Conservation (phyloP, 1,140 invertebrate genomes). For the Hyposmocoma kahamanoa region DNA sequence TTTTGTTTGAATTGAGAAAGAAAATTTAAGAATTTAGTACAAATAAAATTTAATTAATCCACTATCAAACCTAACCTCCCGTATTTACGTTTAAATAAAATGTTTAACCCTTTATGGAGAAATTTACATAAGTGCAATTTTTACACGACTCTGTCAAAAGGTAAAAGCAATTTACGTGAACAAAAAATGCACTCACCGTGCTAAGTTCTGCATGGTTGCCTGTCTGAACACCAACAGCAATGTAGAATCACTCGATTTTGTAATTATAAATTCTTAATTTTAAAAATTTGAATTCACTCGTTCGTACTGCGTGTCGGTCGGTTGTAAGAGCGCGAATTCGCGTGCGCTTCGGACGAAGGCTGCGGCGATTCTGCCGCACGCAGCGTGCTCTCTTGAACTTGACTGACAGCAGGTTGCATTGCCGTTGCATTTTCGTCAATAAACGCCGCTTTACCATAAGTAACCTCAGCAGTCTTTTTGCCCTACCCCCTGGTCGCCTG, state of each 20-base stretch:
- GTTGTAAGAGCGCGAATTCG: conserved; percentile 11
- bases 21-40: no score
- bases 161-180: no score
- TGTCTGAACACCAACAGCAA: conserved; percentile 22
- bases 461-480: background rate
- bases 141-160: no score
- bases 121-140: no score
- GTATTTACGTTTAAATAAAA: no score
- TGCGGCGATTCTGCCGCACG: conserved; percentile 38
- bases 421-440: conserved; percentile 47
- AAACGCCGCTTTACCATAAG: conserved; percentile 5
- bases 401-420: conserved; percentile 50
- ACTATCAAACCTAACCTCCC: no score
- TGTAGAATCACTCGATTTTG: background rate
- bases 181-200: conserved; percentile 38
- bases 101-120: no score
- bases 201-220: conserved; percentile 51
- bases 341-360: conserved; percentile 47
- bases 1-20: no score
- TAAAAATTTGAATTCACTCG: conserved; percentile 34
- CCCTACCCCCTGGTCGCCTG: conserved; percentile 3
- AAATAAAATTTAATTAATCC: no score
- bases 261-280: conserved; percentile 9
- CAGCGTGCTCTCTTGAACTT: conserved; percentile 52
- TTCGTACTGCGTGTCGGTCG: conserved; percentile 17